Evolutionary conservation across 1,140 invertebrate species (phyloP), one percentile per base, ranked within the genome.

Genomic region (Drosophila pruinosa): DNA sequence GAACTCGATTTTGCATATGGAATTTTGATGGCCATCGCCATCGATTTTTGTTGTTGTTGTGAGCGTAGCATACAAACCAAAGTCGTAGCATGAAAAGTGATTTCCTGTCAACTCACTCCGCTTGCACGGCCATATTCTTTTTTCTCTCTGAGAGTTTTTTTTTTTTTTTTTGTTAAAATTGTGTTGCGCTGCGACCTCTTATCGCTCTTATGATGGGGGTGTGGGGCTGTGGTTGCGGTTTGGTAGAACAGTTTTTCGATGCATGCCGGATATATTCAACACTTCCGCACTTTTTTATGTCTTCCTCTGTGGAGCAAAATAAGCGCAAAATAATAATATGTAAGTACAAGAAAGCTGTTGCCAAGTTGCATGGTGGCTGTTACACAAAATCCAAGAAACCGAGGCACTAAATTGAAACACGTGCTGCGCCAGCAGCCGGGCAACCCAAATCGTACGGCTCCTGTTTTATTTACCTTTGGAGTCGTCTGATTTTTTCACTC

Each of bases 211-310:
- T 63, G 24, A 62, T 41, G 31, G 19, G 47, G 17, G 36, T 38
- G 52, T 26, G 0, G 15, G 24, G 15, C 6, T 26, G 24, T 5
- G 6, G 10, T 24, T 26, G 31, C 26, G 22, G 48, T 21, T 41
- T 41, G 64, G 17, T 36, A 15, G 2, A 53, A 58, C 22, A 17
- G 24, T 28, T 63, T 64, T 38, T 62, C 17, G 31, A 68, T 75
- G 75, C 75, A 78, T 73, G 75, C 68, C 72, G 68, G 56, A 56
- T 78, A 82, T 82, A 78, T 76, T 76, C 68, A 82, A 76, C 75
- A 85, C 56, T 89, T 88, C 82, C 82, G 75, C 78, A 67, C 28
- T 65, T 82, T n/a, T 76, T 82, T 83, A 88, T 88, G 82, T 82
- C 83, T 88, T 88, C 83, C 82, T 82, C 24, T 28, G 24, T 22